Evolutionary conservation across 2,888 invertebrate species (phyloP).

Genomic region (Syritta pipiens): DNA sequence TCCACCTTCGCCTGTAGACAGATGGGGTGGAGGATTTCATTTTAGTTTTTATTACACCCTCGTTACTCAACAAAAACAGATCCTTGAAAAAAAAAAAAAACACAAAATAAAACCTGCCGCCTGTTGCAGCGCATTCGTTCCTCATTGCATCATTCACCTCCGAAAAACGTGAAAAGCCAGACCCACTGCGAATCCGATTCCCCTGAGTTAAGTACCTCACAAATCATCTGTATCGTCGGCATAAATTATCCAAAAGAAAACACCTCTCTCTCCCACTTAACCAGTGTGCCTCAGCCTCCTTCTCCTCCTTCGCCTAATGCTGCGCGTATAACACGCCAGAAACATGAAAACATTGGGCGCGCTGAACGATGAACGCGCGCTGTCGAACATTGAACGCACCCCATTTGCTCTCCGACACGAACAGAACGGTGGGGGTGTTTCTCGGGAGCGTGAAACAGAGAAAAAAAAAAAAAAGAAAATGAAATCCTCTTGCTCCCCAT

Average conservation of each 20-base stretch:
- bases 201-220: constrained; percentile 44
- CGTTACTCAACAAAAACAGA: constrained; percentile 10
- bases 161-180: constrained; percentile 1
- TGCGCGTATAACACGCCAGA: constrained; percentile 57
- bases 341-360: constrained; percentile 9
- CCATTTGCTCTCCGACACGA: too few species aligned
- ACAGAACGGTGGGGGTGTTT: not conserved
- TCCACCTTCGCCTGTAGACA: too few species aligned
- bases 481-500: constrained; percentile 4
- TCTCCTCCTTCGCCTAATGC: constrained; percentile 45
- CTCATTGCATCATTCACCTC: constrained; percentile 45
- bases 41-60: not conserved
- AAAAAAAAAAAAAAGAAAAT: not conserved
- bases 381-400: too few species aligned
- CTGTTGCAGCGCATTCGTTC: constrained; percentile 2
- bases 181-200: constrained; percentile 38
- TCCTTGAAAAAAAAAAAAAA: constrained; percentile 24
- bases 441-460: not conserved
- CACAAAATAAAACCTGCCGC: too few species aligned
- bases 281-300: constrained; percentile 22
- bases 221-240: constrained; percentile 51
- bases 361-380: not conserved
- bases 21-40: not conserved
- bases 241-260: constrained; percentile 60
- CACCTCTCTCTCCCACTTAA: not conserved